These are phyloP conservation scores for Thalassaphorura encarpata DNA, from an alignment of 1,140 invertebrate species.

Conservation along the genomic window DNA sequence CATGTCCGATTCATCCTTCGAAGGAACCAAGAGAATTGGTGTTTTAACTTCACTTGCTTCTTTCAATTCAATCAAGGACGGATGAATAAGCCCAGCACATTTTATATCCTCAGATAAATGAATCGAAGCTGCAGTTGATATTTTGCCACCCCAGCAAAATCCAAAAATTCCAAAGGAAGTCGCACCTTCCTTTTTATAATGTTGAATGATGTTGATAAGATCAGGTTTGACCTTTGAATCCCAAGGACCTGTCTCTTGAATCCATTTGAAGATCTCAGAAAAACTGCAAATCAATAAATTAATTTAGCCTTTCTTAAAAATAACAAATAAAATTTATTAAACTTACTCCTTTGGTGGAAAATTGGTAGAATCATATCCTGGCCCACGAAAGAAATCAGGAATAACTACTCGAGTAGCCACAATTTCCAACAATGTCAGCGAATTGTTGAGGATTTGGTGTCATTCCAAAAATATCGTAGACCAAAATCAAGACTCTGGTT, in stretches of 20 bases:
- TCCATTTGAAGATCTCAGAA: constrained; percentile 3
- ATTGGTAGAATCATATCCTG: not conserved
- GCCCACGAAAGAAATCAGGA: constrained; percentile 18
- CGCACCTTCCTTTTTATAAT: constrained; percentile 10
- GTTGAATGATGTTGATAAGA: not conserved
- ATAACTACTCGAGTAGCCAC: constrained; percentile 8
- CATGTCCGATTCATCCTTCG: constrained; percentile 23
- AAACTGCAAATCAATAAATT: constrained; percentile 1
- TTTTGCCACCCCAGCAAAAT: constrained; percentile 30
- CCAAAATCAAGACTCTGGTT: constrained; percentile 8
- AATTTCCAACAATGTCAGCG: constrained; percentile 5
- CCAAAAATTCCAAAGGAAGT: constrained; percentile 22
- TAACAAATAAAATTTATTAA: not conserved
- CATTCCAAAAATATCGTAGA: constrained; percentile 21
- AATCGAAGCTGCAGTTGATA: constrained; percentile 3
- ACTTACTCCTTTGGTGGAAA: constrained; percentile 11
- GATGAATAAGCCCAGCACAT: constrained; percentile 15
- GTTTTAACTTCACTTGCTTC: constrained; percentile 11
- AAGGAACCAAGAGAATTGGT: constrained; percentile 21
- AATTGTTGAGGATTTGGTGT: constrained; percentile 15
- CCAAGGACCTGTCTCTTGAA: constrained; percentile 7
- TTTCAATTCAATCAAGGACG: constrained; percentile 5
- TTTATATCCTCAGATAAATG: constrained; percentile 1
- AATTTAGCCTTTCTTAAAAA: not conserved
- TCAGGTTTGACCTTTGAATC: constrained; percentile 7